phyloP scores from a whole-genome alignment of 2,113 vertebrate species.

The Hemichromis elongatus region DNA sequence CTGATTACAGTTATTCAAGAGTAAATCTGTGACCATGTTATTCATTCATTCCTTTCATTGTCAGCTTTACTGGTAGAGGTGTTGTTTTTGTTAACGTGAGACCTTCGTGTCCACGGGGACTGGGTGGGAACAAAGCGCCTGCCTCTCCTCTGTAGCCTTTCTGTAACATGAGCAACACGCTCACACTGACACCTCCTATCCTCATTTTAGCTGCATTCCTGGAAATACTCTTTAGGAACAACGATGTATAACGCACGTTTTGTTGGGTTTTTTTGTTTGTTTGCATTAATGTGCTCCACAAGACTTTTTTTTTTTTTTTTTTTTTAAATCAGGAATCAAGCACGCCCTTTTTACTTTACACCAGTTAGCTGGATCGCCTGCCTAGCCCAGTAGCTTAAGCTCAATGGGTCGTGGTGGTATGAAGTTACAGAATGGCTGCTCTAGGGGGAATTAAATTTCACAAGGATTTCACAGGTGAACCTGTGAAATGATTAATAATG shows the following conservation, averaged over 20 bases:
- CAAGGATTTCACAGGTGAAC: not conserved
- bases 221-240: conserved; percentile 10
- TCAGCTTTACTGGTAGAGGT: not conserved
- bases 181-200: not conserved
- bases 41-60: not conserved
- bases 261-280: not conserved
- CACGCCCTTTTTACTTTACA: not conserved
- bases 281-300: too few relatives aligned
- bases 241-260: not conserved
- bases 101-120: conserved; percentile 36
- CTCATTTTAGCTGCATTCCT: conserved; percentile 10
- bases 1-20: not conserved
- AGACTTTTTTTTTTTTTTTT: not conserved
- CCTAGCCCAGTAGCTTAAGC: not conserved
- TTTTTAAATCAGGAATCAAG: not conserved
- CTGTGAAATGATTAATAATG: not conserved
- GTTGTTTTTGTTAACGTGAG: conserved; percentile 1
- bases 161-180: conserved; percentile 50
- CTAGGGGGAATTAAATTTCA: not conserved
- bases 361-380: too few relatives aligned
- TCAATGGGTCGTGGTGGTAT: not conserved
- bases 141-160: not conserved
- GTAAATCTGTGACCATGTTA: not conserved
- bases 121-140: conserved; percentile 45
- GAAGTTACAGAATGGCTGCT: not conserved